Percentiles rank a stretch among this genome's conserved stretches.
These are phyloP conservation scores for Periphyllus acericola DNA, from an alignment of 2,888 invertebrate genomes.

Conservation along the genomic window DNA sequence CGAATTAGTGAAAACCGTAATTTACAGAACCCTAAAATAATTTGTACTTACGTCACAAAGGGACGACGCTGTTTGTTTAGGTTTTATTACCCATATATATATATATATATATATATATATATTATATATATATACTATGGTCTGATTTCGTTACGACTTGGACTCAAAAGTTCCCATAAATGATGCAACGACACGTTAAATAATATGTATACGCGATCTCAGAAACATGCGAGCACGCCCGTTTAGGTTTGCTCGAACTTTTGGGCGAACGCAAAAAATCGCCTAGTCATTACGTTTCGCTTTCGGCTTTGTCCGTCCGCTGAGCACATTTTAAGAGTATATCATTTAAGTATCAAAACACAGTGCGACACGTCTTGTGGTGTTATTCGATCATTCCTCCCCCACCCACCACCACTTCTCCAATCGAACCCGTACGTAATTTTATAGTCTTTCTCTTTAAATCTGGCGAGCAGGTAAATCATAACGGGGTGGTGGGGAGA, in stretches of 20 bases:
- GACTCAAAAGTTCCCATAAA: slow-evolving; percentile 2
- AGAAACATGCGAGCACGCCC: too few species aligned
- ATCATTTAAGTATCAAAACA: too few species aligned
- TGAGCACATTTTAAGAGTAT: too few species aligned
- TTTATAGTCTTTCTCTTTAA: too few species aligned
- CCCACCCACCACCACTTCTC: too few species aligned
- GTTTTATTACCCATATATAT: background rate
- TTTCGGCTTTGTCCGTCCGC: too few species aligned
- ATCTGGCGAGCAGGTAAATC: too few species aligned
- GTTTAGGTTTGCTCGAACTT: background rate
- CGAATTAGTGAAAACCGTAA: slow-evolving; percentile 15
- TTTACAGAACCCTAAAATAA: slow-evolving; percentile 15
- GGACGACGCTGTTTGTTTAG: slow-evolving; percentile 2
- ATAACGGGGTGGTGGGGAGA: too few species aligned
- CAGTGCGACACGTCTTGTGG: too few species aligned
- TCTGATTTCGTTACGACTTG: slow-evolving; percentile 26
- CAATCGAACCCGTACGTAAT: too few species aligned
- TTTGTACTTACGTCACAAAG: slow-evolving; percentile 26
- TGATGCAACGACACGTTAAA: slow-evolving; percentile 1
- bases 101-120: too few species aligned
- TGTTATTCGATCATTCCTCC: too few species aligned
- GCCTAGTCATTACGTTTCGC: background rate
- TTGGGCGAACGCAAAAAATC: background rate
- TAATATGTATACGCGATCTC: background rate
- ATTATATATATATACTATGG: background rate